phyloP scores from a whole-genome alignment of 1,140 invertebrate species.

The Calycopis cecrops region DNA sequence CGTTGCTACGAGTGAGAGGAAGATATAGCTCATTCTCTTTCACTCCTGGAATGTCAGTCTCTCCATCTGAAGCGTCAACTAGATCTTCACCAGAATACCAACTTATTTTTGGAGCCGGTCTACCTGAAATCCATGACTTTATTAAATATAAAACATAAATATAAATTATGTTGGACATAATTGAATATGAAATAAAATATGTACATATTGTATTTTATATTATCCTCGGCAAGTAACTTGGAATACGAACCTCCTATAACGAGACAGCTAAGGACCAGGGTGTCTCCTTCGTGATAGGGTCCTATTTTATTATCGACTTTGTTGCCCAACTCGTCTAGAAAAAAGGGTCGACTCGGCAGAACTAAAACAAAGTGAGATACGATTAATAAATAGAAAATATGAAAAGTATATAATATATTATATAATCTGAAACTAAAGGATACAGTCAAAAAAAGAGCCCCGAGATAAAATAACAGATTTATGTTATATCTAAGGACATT shows the following conservation, averaged over 20 bases:
- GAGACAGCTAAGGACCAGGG: slow-evolving; percentile 86
- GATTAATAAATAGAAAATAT: too few relatives aligned
- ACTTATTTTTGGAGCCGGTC: slow-evolving; percentile 78
- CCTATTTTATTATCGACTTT: slow-evolving; percentile 72
- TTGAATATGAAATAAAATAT: too few relatives aligned
- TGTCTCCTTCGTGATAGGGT: slow-evolving; percentile 89
- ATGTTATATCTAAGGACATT: too few relatives aligned
- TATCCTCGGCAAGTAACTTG: too few relatives aligned
- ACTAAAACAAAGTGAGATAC: slow-evolving; percentile 36
- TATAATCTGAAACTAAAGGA: too few relatives aligned
- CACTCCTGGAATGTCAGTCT: slow-evolving; percentile 74
- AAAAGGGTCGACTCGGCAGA: slow-evolving; percentile 68
- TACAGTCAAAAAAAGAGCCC: too few relatives aligned
- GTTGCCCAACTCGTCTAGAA: slow-evolving; percentile 66
- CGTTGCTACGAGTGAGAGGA: slow-evolving; percentile 76
- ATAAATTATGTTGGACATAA: too few relatives aligned
- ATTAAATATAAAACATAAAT: too few relatives aligned
- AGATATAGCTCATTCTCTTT: slow-evolving; percentile 79
- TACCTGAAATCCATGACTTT: slow-evolving; percentile 55
- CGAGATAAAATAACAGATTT: too few relatives aligned
- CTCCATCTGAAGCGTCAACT: slow-evolving; percentile 80
- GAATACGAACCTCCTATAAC: slow-evolving; percentile 85
- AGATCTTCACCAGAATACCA: slow-evolving; percentile 83
- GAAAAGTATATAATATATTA: too few relatives aligned
- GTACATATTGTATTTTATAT: too few relatives aligned